Evolutionary conservation across 2,888 invertebrate genomes (phyloP), one percentile per base, ranked within the genome.

Genomic region (Sialis fuliginosa): DNA sequence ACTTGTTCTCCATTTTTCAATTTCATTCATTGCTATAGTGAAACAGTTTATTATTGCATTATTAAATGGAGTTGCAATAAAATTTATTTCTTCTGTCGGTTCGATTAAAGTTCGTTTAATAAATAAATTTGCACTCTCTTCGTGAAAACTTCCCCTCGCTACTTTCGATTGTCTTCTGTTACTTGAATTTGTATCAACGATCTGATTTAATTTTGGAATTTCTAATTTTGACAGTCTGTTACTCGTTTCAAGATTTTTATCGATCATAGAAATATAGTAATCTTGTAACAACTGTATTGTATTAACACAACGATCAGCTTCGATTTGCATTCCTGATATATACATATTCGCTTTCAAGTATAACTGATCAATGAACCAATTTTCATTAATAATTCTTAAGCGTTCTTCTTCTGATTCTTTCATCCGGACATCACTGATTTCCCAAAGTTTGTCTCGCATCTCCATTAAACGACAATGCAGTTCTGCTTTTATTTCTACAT

Each of bases 401-500:
- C 74, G 66, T 56, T 75, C 71, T 45, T 66, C 62, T 58, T 77
- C 74, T 1, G 73, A 68, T 51, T 66, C 65, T 33, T 62, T 52
- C 60, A 74, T 74, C 50, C 73, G 69, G 45, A 62, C 58, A 51
- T 79, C 76, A 54, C 74, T 75, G 49, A 77, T 69, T 44, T 69
- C 62, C 56, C 71, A 71, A 8, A 81, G 60, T 45, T 62, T 66
- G 35, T 66, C 58, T 53, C 70, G 68, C 43, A 75, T 62, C 48
- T 71, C 71, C 44, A 66, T 67, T 0, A 73, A 62, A 33, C 71
- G 62, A 51, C 73, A 74, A 53, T 78, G 75, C 61, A 79, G 66
- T 60, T 79, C 79, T 48, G 71, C 71, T 59, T 77, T 79, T 2
- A 75, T 63, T 49, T 74, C 68, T 52, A 64, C 61, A 48, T 77